phyloP scores from a whole-genome alignment of 2,113 vertebrate species.

The Sarotherodon lohbergeri region DNA sequence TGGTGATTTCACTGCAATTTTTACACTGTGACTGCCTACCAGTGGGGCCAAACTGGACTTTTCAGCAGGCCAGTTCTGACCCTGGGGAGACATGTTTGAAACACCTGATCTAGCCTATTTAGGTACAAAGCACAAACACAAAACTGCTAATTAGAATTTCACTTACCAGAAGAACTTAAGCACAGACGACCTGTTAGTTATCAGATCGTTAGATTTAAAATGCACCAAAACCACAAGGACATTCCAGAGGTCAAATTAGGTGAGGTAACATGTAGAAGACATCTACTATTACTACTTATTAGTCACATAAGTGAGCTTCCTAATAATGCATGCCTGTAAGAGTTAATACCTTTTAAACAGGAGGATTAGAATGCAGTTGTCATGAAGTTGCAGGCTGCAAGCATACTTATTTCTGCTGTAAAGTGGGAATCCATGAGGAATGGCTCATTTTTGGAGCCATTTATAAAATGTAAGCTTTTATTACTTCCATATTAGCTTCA shows the following conservation, averaged over 20 bases:
- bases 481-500: neutral
- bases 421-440: neutral
- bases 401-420: neutral
- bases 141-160: too few species aligned
- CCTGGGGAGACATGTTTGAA: neutral
- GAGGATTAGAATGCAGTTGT: neutral
- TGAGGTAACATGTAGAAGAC: neutral
- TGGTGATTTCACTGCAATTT: neutral
- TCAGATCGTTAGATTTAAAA: neutral
- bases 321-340: neutral
- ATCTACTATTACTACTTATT: neutral
- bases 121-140: neutral
- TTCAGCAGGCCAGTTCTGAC: neutral
- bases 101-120: neutral
- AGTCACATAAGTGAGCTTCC: neutral
- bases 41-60: neutral
- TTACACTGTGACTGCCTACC: neutral
- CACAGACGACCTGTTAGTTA: neutral
- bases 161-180: neutral
- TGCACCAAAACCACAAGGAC: neutral
- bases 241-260: neutral
- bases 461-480: neutral
- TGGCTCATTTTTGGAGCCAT: neutral
- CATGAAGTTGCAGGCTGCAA: neutral
- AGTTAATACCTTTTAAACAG: neutral